These are phyloP conservation scores for Gavia stellata DNA, from an alignment of 2,113 vertebrate genomes.

Conservation along the genomic window DNA sequence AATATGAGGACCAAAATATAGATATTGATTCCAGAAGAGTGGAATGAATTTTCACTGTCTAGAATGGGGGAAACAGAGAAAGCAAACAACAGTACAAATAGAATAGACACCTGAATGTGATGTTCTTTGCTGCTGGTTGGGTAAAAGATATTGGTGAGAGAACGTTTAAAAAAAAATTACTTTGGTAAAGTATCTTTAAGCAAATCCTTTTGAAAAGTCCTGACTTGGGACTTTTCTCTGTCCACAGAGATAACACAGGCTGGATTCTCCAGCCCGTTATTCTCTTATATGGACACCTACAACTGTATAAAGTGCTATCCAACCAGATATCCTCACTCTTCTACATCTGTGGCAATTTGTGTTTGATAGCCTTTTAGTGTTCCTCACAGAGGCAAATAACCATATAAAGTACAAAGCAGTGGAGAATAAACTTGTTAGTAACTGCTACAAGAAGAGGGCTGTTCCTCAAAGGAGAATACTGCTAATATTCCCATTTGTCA, in stretches of 20 bases:
- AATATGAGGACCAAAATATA: not conserved
- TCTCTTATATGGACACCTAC: not conserved
- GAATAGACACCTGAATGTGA: not conserved
- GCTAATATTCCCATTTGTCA: not conserved
- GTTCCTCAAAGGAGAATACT: not conserved
- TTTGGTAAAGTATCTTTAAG: not conserved
- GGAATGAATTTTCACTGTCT: not conserved
- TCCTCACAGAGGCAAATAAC: not conserved
- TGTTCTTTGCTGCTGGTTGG: not conserved
- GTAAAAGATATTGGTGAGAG: not conserved
- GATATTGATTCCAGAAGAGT: not conserved
- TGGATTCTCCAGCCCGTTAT: not conserved
- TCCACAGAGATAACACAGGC: not conserved
- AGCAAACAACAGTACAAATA: not conserved
- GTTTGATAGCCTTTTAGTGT: not conserved
- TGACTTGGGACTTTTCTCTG: not conserved
- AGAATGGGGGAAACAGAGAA: not conserved
- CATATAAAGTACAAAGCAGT: not conserved
- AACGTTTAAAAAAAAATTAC: not conserved
- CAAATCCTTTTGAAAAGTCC: not conserved
- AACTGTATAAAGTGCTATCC: not conserved
- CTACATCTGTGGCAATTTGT: not conserved
- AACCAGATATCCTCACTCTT: not conserved
- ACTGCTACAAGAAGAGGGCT: not conserved
- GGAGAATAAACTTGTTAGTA: not conserved